Conservation (phyloP, 1,140 invertebrate species). For the Muscidifurax raptorellus region DNA sequence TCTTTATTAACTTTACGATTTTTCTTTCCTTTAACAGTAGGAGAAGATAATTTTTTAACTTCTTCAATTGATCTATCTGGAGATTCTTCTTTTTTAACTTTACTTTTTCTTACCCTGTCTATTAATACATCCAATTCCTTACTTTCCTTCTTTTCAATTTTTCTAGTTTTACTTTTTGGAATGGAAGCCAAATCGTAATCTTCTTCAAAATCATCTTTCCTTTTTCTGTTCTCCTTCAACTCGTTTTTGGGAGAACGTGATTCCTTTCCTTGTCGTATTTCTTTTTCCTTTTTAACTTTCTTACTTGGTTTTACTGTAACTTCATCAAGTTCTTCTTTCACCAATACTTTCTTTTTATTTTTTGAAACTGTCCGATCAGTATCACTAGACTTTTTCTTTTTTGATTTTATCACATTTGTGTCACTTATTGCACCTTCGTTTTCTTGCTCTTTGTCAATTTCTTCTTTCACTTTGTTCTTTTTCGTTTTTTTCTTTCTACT, state of each 20-base stretch:
- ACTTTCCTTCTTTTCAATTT: slow-evolving; percentile 69
- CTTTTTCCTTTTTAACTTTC: slow-evolving; percentile 64
- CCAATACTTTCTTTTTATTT: slow-evolving; percentile 62
- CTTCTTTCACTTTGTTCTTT: slow-evolving; percentile 70
- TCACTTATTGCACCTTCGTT: slow-evolving; percentile 68
- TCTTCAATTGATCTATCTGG: slow-evolving; percentile 66
- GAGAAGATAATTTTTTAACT: slow-evolving; percentile 67
- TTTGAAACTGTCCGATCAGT: slow-evolving; percentile 52
- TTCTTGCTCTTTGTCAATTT: slow-evolving; percentile 67
- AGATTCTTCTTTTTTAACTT: slow-evolving; percentile 75
- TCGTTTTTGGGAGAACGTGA: slow-evolving; percentile 55
- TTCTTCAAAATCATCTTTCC: slow-evolving; percentile 71
- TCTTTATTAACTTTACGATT: slow-evolving; percentile 55
- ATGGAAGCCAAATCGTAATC: slow-evolving; percentile 64
- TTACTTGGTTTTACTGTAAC: slow-evolving; percentile 63
- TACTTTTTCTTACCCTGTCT: slow-evolving; percentile 74
- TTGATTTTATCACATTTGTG: slow-evolving; percentile 70
- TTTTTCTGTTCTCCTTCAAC: slow-evolving; percentile 64
- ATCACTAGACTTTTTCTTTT: slow-evolving; percentile 60
- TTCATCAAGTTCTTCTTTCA: slow-evolving; percentile 70
- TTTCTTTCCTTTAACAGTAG: slow-evolving; percentile 61
- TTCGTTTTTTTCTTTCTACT: slow-evolving; percentile 64
- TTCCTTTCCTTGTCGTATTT: slow-evolving; percentile 54
- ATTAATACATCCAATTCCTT: slow-evolving; percentile 73
- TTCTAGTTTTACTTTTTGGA: slow-evolving; percentile 69